Conservation (phyloP, 2,797 vertebrate genomes). For the Lophotriccus pileatus region DNA sequence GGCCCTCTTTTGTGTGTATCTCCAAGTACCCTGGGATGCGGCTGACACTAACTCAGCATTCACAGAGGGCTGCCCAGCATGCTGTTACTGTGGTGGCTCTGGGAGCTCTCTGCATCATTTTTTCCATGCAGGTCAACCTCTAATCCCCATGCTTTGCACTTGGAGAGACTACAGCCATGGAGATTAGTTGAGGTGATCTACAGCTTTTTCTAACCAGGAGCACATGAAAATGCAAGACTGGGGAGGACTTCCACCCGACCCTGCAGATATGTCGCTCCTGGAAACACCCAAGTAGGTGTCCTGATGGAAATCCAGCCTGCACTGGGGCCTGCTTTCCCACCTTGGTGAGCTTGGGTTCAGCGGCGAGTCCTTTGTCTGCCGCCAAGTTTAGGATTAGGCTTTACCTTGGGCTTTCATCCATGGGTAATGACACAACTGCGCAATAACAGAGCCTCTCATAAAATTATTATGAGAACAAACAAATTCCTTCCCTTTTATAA, state of each 20-base stretch:
- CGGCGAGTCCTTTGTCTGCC: rapidly evolving
- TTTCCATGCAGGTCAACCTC: not conserved
- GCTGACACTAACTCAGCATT: not conserved
- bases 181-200: not conserved
- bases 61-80: not conserved
- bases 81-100: not conserved
- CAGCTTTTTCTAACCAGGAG: not conserved
- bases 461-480: conserved; percentile 40
- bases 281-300: not conserved
- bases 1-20: rapidly evolving
- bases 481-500: conserved; percentile 44
- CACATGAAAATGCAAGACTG: rapidly evolving
- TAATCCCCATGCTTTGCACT: not conserved
- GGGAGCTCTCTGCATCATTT: not conserved
- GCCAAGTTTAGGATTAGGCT: not conserved
- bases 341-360: not conserved
- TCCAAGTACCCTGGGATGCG: not conserved
- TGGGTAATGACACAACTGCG: not conserved
- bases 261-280: not conserved
- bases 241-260: not conserved
- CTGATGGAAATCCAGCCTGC: not conserved
- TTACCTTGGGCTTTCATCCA: not conserved
- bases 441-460: not conserved
- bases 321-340: not conserved
- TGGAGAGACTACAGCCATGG: not conserved